Percentiles rank a stretch among this genome's conserved stretches.
phyloP scores from a whole-genome alignment of 2,113 vertebrate species.

The Tragelaphus strepsiceros region DNA sequence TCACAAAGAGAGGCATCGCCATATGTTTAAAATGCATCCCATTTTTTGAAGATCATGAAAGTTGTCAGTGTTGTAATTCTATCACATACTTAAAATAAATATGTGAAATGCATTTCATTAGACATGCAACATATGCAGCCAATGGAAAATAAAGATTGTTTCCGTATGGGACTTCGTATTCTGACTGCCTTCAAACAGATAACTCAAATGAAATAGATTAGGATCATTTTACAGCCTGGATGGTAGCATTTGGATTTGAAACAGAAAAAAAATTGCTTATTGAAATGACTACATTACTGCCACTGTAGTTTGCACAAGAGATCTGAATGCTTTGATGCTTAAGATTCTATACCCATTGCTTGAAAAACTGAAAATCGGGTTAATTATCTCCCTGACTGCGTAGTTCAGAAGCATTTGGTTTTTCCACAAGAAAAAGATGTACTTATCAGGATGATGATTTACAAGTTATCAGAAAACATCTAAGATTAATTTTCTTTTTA shows the following conservation, averaged over 20 bases:
- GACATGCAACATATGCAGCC: conserved; percentile 76
- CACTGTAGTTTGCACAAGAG: conserved; percentile 67
- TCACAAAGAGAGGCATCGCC: conserved; percentile 63
- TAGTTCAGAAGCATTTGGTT: not conserved
- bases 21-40: conserved; percentile 78
- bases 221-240: conserved; percentile 78
- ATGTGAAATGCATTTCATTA: conserved; percentile 78
- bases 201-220: conserved; percentile 78
- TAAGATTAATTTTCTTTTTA: conserved; percentile 58
- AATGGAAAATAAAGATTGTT: conserved; percentile 81
- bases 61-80: conserved; percentile 81
- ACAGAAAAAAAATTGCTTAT: conserved; percentile 55
- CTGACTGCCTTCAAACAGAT: conserved; percentile 80
- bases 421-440: not conserved
- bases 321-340: conserved; percentile 42
- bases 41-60: conserved; percentile 77
- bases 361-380: conserved; percentile 23
- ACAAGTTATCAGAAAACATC: conserved; percentile 52
- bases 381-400: not conserved
- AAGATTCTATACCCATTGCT: not conserved
- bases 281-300: conserved; percentile 75
- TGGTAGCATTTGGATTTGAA: conserved; percentile 76
- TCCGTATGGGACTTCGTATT: conserved; percentile 75
- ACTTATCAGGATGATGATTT: not conserved
- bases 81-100: conserved; percentile 78